Conservation (phyloP, 2,888 invertebrate species). For the Drosophila greeni region DNA sequence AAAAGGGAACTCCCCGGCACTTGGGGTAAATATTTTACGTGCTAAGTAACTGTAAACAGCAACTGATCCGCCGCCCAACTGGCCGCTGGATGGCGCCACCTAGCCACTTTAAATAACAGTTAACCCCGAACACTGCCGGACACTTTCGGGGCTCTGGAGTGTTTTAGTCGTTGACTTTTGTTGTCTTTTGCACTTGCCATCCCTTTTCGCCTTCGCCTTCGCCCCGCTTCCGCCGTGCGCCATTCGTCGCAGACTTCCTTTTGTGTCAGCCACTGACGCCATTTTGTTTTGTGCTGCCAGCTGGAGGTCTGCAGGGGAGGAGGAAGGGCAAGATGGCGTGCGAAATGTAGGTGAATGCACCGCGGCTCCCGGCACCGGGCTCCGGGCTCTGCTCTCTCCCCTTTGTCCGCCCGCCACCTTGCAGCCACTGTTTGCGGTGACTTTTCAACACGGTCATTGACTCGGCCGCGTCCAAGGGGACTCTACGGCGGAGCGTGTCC, state of each 20-base stretch:
- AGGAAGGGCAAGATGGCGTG: slow-evolving; percentile 31
- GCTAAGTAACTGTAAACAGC: slow-evolving; percentile 68
- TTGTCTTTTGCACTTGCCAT: slow-evolving; percentile 41
- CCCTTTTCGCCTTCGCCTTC: neutral
- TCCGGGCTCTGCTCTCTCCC: slow-evolving; percentile 5
- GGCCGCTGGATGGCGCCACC: slow-evolving; percentile 24
- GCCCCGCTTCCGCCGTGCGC: slow-evolving; percentile 10
- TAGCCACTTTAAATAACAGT: slow-evolving; percentile 47
- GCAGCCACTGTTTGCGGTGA: slow-evolving; percentile 56
- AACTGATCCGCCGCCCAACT: slow-evolving; percentile 34
- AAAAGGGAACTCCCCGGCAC: slow-evolving; percentile 4
- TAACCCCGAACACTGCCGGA: slow-evolving; percentile 35
- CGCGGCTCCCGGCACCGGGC: slow-evolving; percentile 21
- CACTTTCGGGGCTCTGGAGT: slow-evolving; percentile 61
- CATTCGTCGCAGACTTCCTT: slow-evolving; percentile 23
- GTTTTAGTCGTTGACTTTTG: slow-evolving; percentile 53
- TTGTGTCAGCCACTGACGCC: slow-evolving; percentile 55
- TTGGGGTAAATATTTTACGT: slow-evolving; percentile 61
- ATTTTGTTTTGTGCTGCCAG: slow-evolving; percentile 52
- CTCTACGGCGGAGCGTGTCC: neutral
- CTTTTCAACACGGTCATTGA: slow-evolving; percentile 62
- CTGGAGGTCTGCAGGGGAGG: neutral
- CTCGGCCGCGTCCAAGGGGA: slow-evolving; percentile 45
- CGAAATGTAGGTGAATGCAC: slow-evolving; percentile 71
- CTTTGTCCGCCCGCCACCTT: slow-evolving; percentile 42